Base-by-base conservation (phyloP, 2,888 invertebrate species). In the Blastobasis lacticolella region DNA sequence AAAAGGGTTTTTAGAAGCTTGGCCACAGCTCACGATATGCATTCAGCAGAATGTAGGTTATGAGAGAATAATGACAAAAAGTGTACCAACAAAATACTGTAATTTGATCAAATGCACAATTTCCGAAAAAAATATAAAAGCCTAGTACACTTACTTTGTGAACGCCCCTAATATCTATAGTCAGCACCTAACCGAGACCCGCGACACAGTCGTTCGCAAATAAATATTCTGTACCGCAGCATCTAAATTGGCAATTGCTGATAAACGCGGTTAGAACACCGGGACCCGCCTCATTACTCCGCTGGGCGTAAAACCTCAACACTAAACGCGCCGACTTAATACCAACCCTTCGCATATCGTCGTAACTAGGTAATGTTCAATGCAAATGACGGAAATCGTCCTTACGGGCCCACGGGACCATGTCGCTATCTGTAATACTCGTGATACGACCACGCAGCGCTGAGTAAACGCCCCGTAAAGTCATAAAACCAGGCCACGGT, bases 391-490 rank as follows among this genome's bases (percentile, higher is more conserved):
- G 72, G 69, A 71, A 74, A 75, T 75, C 71, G 67, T 69, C 69
- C 65, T 62, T 65, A 50, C 37, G 40, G 10, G 37, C 9, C 8
- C 23, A 23, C 64, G 65, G 71, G 64, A 71, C 71, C 66, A 60
- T 59, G 57, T 63, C 62, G 74, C 69, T 78, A 78, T 77, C 75
- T 69, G 73, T 73, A 75, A 79, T 73, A 75, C 69, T 69, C 69
- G 67, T 72, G 75, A 77, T 78, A 75, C 81, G 72, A 78, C 75
- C 80, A 78, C 78, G 78, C 78, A 74, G 71, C 71, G 74, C 77
- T 73, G 73, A 83, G 80, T 78, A 83, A 86, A 87, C 81, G 78
- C 78, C 76, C 81, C 82, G 85, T 86, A 74, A 84, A 85, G 76
- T 77, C 78, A 79, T 87, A 87, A 87, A 86, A 82, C 76, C 78